Conservation (phyloP, 2,797 vertebrate species). For the Vireo griseus region DNA sequence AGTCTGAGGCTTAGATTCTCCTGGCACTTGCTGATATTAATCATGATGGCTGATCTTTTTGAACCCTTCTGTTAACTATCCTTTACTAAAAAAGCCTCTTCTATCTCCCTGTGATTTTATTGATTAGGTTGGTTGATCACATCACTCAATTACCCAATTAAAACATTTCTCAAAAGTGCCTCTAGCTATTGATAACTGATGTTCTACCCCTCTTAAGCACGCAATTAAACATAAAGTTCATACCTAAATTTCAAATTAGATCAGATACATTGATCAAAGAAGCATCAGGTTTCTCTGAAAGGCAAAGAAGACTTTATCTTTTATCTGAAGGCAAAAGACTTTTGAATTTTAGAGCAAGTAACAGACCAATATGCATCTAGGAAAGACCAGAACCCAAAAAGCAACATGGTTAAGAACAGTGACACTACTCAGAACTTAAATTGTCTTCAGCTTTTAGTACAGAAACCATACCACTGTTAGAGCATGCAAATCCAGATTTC, state of each 20-base stretch:
- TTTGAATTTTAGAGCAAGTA: background rate
- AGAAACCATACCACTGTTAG: background rate
- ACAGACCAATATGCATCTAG: accelerated
- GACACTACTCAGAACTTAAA: background rate
- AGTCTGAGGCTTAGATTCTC: background rate
- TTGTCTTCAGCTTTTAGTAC: background rate
- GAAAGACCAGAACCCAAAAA: background rate
- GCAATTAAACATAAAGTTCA: background rate
- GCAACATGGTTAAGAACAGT: background rate
- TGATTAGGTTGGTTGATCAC: background rate
- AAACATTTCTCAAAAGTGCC: background rate
- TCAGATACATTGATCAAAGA: background rate
- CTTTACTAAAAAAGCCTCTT: background rate
- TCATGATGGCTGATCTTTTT: background rate
- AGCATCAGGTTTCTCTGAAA: background rate
- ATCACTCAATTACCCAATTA: background rate
- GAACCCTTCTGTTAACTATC: background rate
- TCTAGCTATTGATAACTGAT: background rate
- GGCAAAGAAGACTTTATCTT: no score
- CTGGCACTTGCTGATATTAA: background rate
- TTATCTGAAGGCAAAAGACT: background rate
- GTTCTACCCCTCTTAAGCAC: background rate
- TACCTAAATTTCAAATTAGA: background rate
- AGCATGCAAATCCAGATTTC: background rate
- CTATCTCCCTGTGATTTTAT: background rate